Evolutionary conservation across 2,113 vertebrate genomes (phyloP), one percentile per base, ranked within the genome.

Genomic region (Rhinogobius similis): DNA sequence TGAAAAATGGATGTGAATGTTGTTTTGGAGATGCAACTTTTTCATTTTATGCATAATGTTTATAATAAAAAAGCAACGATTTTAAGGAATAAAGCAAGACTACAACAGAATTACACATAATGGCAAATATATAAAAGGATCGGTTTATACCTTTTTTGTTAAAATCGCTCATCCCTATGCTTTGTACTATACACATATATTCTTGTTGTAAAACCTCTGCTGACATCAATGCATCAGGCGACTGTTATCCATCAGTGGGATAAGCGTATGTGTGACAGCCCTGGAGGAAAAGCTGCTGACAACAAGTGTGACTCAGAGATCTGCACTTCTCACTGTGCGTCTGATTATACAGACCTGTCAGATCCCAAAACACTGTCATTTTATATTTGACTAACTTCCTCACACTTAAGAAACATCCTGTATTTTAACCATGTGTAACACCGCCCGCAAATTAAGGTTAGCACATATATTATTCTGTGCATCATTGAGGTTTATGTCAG

Each of bases 231-330:
- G 53, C 21, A 14, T 14, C 14, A 14, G 7, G 14, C 4, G 24
- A 27, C 26, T 56, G 26, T 58, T 27, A 29, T 18, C 26, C 55
- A 29, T 56, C 24, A 13, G 24, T 26, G n/a, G 27, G 5, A 9
- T 29, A 32, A 29, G 26, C 27, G 14, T 36, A 38, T 61, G 9
- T 32, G 58, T 61, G 18, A 61, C 58, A 61, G 58, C 58, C 27
- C 58, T 11, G 10, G 58, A 61, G 58, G 29, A 21, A 61, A 38
- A 61, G 18, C 58, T 11, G 56, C 56, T 29, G 27, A 29, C 8
- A 32, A 27, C 53, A 56, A 16, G 26, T 59, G 58, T 61, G 58
- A 61, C 10, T 21, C 29, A 61, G 26, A 61, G 29, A 61, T 61
- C 29, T 9, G 10, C 24, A 2, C 29, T n/a, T 36, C 18, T 61